A percentile compares a stretch with the other conserved stretches of the same genome.
These are phyloP conservation scores for Cinara cedri DNA, from an alignment of 2,888 invertebrate species.

Conservation along the genomic window DNA sequence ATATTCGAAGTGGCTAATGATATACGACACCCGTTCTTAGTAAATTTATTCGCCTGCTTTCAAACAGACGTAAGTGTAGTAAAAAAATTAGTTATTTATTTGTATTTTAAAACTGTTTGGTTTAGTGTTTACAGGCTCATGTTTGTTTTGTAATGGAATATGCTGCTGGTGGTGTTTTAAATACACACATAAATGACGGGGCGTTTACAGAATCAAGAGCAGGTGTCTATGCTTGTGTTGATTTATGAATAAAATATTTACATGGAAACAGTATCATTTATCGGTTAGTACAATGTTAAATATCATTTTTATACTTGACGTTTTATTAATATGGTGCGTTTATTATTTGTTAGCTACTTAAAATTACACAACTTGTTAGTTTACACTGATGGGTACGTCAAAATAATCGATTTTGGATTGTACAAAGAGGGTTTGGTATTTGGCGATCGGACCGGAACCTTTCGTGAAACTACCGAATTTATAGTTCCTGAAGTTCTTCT, in stretches of 20 bases:
- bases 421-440: conserved; percentile 99
- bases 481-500: conserved; percentile 98
- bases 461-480: conserved; percentile 98
- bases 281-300: conserved; percentile 66
- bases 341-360: conserved; percentile 74
- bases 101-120: neutral
- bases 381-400: conserved; percentile 98
- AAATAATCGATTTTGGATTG: conserved; percentile 98
- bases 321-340: conserved; percentile 20
- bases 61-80: conserved; percentile 81
- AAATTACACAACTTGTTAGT: conserved; percentile 97
- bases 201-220: conserved; percentile 97
- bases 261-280: conserved; percentile 99
- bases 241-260: conserved; percentile 96
- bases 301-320: no score
- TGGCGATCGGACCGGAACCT: conserved; percentile 96
- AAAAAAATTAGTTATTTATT: neutral
- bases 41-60: conserved; percentile 98
- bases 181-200: conserved; percentile 99
- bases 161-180: conserved; percentile 97
- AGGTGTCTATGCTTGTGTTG: conserved; percentile 99
- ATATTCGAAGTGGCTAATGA: conserved; percentile 99
- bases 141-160: conserved; percentile 99
- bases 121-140: conserved; percentile 70
- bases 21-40: conserved; percentile 97